These are phyloP conservation scores for Drosophila littoralis DNA, from an alignment of 1,140 invertebrate species.

Conservation along the genomic window DNA sequence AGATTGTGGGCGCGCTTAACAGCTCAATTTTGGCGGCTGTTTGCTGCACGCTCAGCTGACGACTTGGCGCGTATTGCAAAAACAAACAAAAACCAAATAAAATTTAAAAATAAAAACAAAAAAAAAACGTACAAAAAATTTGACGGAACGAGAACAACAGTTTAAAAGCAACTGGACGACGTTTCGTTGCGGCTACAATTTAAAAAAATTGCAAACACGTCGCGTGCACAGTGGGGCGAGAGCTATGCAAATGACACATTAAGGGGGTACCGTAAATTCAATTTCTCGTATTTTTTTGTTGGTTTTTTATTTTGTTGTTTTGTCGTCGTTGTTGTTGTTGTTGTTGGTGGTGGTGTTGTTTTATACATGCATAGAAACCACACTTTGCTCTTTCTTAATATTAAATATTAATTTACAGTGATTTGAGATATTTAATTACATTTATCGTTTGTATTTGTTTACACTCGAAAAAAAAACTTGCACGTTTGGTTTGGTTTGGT, in stretches of 20 bases:
- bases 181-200: slow-evolving; percentile 23
- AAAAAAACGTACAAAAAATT: background rate
- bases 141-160: slow-evolving; percentile 12
- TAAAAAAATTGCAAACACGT: slow-evolving; percentile 22
- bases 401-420: slow-evolving; percentile 66
- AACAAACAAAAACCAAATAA: slow-evolving; percentile 10
- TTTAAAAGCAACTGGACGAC: slow-evolving; percentile 39
- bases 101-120: slow-evolving; percentile 1
- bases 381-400: slow-evolving; percentile 61
- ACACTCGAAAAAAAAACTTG: slow-evolving; percentile 50
- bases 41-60: slow-evolving; percentile 69
- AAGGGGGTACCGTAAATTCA: background rate
- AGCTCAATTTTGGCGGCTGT: slow-evolving; percentile 84
- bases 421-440: slow-evolving; percentile 49
- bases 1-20: slow-evolving; percentile 80
- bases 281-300: background rate
- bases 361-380: slow-evolving; percentile 57
- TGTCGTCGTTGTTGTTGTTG: slow-evolving; percentile 24
- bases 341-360: slow-evolving; percentile 44
- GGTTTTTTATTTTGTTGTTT: slow-evolving; percentile 17
- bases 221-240: slow-evolving; percentile 28
- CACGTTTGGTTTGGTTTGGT: slow-evolving; percentile 52
- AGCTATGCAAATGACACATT: slow-evolving; percentile 1
- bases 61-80: slow-evolving; percentile 76
- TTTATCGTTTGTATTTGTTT: slow-evolving; percentile 44